Percentiles rank a stretch among this genome's conserved stretches.
These are phyloP conservation scores for Chaitophorus viminalis DNA, from an alignment of 2,888 invertebrate species.

Conservation along the genomic window DNA sequence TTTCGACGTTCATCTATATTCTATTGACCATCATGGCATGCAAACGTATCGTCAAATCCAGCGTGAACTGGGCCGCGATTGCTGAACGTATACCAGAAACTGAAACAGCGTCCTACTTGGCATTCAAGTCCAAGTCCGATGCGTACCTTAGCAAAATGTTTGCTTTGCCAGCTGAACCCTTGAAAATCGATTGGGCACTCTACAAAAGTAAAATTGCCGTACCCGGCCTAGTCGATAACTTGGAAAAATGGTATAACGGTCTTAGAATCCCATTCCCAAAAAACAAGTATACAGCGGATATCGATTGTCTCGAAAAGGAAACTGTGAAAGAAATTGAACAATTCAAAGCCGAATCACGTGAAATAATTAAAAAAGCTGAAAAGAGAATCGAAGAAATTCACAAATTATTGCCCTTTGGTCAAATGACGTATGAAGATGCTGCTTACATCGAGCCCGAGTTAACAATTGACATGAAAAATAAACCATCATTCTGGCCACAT, in stretches of 20 bases:
- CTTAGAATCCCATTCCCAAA: slow-evolving; percentile 84
- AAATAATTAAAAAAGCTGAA: slow-evolving; percentile 72
- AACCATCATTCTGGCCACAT: slow-evolving; percentile 90
- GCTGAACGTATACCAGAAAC: slow-evolving; percentile 83
- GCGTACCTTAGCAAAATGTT: slow-evolving; percentile 76
- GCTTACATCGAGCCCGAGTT: slow-evolving; percentile 81
- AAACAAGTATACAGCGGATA: slow-evolving; percentile 72
- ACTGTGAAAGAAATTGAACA: slow-evolving; percentile 67
- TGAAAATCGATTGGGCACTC: slow-evolving; percentile 84
- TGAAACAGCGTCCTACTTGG: slow-evolving; percentile 76
- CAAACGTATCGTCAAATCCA: slow-evolving; percentile 80
- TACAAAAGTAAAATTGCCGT: slow-evolving; percentile 80
- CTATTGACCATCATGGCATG: slow-evolving; percentile 76
- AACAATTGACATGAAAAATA: slow-evolving; percentile 78
- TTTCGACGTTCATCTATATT: slow-evolving; percentile 62
- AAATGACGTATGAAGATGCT: slow-evolving; percentile 93
- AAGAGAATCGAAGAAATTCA: slow-evolving; percentile 76
- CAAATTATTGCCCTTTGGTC: slow-evolving; percentile 79
- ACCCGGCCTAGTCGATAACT: slow-evolving; percentile 85
- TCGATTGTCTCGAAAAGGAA: slow-evolving; percentile 78
- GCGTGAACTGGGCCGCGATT: slow-evolving; percentile 88
- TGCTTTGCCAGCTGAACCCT: slow-evolving; percentile 80
- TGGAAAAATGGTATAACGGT: slow-evolving; percentile 85
- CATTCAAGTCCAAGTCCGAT: slow-evolving; percentile 87
- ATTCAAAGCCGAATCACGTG: slow-evolving; percentile 74